Base-by-base conservation (phyloP, 2,888 invertebrate species). In the Apomyelois bistriatella region DNA sequence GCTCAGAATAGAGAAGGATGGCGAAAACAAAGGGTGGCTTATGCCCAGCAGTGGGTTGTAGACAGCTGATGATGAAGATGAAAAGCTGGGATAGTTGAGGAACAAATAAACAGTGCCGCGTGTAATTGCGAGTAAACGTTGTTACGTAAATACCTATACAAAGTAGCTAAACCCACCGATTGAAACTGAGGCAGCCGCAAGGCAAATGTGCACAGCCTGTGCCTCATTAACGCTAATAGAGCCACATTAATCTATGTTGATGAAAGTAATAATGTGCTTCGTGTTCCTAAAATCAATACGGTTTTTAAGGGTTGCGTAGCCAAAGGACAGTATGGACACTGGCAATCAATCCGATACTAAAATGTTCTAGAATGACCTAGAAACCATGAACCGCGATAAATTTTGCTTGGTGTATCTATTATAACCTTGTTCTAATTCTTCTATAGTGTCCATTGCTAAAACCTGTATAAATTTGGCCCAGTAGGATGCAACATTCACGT, bases 221-320 rank as follows among this genome's bases (percentile, higher is more conserved):
- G 78, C 72, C 80, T 84, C 84, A 83, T 86, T 83, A 82, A 68
- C 74, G 70, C 67, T 83, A 82, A 85, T 79, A 81, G 82, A 74
- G 70, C 63, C 54, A 66, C 76, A 84, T 86, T 82, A 80, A 82
- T 85, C 83, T 76, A 73, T 75, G 73, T 73, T 77, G 72, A 77
- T 79, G 79, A 77, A 79, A 78, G 76, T 78, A 79, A 80, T 81
- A 74, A 79, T 74, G 66, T 72, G 72, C 64, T 70, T 61, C 60
- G 59, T 66, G 67, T 64, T 64, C 60, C 68, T 62, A 55, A 56
- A 68, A 76, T 72, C 64, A 68, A 72, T 69, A 57, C 16, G 16
- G 15, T 13, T 10, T 30, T 46, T 17, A 6, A n/a, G 22, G 22
- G 2, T 16, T 9, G 16, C 8, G n/a, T 38, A 40, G 3, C 32